Base-by-base conservation (phyloP, 2,888 invertebrate genomes). In the Plusia festucae region DNA sequence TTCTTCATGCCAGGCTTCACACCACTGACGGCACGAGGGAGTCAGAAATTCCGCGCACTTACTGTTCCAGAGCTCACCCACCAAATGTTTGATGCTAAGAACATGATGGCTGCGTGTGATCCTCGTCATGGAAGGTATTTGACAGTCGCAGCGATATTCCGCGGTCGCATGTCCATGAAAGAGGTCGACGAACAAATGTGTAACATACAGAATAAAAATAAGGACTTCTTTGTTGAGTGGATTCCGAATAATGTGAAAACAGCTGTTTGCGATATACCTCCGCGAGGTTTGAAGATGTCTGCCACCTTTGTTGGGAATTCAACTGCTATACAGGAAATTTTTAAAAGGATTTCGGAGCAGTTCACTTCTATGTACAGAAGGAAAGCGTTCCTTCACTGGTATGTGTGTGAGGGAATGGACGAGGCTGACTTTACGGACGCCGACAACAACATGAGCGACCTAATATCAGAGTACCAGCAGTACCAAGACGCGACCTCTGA, bases 311-410 rank as follows among this genome's bases (percentile, higher is more conserved):
- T 98, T 85, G 98, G 97, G 58, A 98, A 98, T 89, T 97, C 97
- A 16, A 98, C 98, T 11, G 97, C 98, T 71, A 98, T 98, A 79
- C 98, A 98, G 86, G 98, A 98, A 87, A 88, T 98, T 66, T 98
- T 98, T 92, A 98, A 98, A 88, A 96, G 98, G 84, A 97, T 98
- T 75, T 96, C 97, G 16, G 97, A 97, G 87, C 98, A 98, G 89
- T 98, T 97, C 86, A 96, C 97, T 9, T 97, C 98, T 81, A 98
- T 99, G 99, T 99, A 98, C 95, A 96, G 98, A 76, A 96, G 98
- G 81, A 99, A 98, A 93, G 99, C 99, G 85, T 99, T 99, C 96
- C 96, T 99, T 82, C 99, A 99, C 95, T 99, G 99, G 99, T 99
- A 99, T 94, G 98, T 98, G 53, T 98, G 98, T 27, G 99, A 99